These are phyloP conservation scores for Ramphastos sulfuratus DNA, from an alignment of 2,113 vertebrate species.

Conservation along the genomic window DNA sequence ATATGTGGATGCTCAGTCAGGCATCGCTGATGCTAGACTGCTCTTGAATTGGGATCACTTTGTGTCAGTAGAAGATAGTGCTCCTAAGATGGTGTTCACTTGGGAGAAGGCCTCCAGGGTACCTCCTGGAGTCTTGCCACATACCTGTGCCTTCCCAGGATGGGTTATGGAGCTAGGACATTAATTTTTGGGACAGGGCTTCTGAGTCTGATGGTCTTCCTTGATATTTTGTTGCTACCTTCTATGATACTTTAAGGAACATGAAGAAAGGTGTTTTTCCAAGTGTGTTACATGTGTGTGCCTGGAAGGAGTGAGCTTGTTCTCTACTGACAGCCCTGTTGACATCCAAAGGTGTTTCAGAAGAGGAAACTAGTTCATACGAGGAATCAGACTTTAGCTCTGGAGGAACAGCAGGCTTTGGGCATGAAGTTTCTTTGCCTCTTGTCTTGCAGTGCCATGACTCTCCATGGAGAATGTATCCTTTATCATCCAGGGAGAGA, in stretches of 20 bases:
- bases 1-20: not conserved
- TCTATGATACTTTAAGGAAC: not conserved
- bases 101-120: not conserved
- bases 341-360: not conserved
- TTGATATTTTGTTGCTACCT: not conserved
- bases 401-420: not conserved
- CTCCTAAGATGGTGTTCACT: not conserved
- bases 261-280: not conserved
- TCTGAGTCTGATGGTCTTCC: not conserved
- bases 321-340: not conserved
- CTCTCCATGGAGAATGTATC: fast-evolving
- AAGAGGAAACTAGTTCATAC: not conserved
- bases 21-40: not conserved
- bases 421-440: not conserved
- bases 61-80: not conserved
- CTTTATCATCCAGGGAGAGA: not conserved
- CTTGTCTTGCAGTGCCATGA: not conserved
- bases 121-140: not conserved
- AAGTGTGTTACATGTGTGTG: not conserved
- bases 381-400: not conserved
- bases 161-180: not conserved
- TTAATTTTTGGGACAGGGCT: not conserved
- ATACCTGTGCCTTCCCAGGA: not conserved
- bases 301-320: not conserved
- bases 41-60: not conserved